Evolutionary conservation across 2,797 vertebrate species (phyloP).

Genomic region (Acanthiza pusilla): DNA sequence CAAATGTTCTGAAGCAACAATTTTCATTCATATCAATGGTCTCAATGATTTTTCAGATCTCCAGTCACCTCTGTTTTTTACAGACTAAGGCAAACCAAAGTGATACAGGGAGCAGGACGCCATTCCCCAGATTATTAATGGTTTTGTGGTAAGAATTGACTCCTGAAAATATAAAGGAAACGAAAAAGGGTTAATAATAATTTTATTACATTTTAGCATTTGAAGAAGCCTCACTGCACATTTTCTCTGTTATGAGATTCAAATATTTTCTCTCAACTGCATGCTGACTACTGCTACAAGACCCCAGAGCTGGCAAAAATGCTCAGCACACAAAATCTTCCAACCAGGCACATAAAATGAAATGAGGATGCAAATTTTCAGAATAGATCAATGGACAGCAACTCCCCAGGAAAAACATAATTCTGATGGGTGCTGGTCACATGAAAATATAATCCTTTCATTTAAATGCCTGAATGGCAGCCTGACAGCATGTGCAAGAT

Average conservation of each 20-base stretch:
- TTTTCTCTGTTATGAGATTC: neutral
- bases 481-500: neutral
- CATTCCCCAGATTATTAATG: conserved; percentile 73
- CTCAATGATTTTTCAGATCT: conserved; percentile 64
- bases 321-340: conserved; percentile 14
- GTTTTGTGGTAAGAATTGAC: conserved; percentile 83
- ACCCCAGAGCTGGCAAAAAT: neutral
- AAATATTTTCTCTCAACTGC: conserved; percentile 11
- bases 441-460: conserved; percentile 35
- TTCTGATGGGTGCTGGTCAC: conserved; percentile 19
- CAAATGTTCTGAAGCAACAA: conserved; percentile 83
- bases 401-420: neutral
- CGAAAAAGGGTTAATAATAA: neutral
- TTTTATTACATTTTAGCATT: neutral
- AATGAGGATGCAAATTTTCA: conserved; percentile 49
- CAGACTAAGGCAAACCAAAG: conserved; percentile 81
- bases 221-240: neutral
- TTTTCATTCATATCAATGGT: conserved; percentile 76
- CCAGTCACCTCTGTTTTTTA: conserved; percentile 81
- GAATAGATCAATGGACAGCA: conserved; percentile 40
- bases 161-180: conserved; percentile 59
- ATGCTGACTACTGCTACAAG: conserved; percentile 31
- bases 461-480: conserved; percentile 36
- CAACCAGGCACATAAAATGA: conserved; percentile 30
- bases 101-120: conserved; percentile 75